Conservation (phyloP, 2,113 vertebrate genomes). For the Oxyura jamaicensis region DNA sequence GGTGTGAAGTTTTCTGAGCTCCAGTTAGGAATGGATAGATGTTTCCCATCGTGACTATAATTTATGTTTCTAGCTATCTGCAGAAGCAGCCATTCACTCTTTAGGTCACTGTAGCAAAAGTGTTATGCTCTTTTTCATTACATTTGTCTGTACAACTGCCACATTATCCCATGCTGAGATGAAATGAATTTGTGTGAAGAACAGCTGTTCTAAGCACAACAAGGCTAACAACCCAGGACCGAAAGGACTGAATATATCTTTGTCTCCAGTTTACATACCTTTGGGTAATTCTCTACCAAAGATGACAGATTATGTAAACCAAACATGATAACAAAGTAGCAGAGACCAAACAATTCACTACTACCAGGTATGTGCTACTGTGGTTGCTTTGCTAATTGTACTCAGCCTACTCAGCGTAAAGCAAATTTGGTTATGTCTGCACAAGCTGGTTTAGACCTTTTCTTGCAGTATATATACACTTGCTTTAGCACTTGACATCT, state of each 20-base stretch:
- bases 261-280: neutral
- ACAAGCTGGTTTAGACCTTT: slow-evolving; percentile 1
- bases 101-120: neutral
- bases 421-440: neutral
- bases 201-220: neutral
- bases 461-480: neutral
- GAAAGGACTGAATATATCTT: neutral
- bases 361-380: neutral
- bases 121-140: neutral
- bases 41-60: neutral
- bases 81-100: neutral
- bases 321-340: neutral
- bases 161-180: neutral
- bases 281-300: neutral
- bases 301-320: neutral
- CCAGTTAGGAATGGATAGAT: neutral
- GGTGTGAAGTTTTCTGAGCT: neutral
- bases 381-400: neutral
- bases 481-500: slow-evolving; percentile 28
- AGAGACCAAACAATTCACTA: neutral
- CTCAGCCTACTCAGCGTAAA: neutral
- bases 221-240: neutral
- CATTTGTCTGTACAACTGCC: neutral
- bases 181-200: slow-evolving; percentile 9
- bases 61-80: neutral